A percentile compares a stretch with the other conserved stretches of the same genome.
These are phyloP conservation scores for Megalopta genalis DNA, from an alignment of 1,140 invertebrate genomes.

Conservation along the genomic window DNA sequence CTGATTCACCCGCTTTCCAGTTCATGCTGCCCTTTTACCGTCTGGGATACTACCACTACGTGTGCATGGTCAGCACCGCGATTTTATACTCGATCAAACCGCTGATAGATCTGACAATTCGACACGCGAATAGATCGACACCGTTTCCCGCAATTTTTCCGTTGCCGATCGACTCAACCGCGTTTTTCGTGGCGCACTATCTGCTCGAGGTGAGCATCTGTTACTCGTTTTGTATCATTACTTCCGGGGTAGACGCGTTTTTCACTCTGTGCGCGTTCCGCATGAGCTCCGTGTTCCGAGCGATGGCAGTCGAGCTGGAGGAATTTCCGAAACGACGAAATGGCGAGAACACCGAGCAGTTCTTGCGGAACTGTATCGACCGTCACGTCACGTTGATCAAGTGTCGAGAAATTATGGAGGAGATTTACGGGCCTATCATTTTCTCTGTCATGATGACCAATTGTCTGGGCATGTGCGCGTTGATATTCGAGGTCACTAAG, in stretches of 20 bases:
- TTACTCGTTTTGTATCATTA: not conserved
- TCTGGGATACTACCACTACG: not conserved
- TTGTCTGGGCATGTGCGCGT: not conserved
- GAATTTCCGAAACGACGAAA: not conserved
- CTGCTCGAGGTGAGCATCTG: not conserved
- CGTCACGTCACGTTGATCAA: not conserved
- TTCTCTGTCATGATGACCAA: not conserved
- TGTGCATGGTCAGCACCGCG: not conserved
- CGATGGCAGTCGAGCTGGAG: not conserved
- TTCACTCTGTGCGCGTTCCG: not conserved
- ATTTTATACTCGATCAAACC: not conserved
- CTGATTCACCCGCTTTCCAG: not conserved
- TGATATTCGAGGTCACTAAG: not conserved
- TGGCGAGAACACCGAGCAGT: not conserved
- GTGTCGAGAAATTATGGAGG: not conserved
- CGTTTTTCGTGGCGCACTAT: not conserved
- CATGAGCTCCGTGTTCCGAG: not conserved
- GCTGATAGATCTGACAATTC: not conserved
- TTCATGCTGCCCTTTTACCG: not conserved
- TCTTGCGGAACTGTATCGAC: not conserved
- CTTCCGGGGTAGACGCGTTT: not conserved
- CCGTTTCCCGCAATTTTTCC: not conserved
- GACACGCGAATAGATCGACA: not conserved
- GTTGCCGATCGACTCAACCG: not conserved
- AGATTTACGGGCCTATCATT: not conserved